These are phyloP conservation scores for Orius laevigatus DNA, from an alignment of 1,140 invertebrate genomes.

Conservation along the genomic window DNA sequence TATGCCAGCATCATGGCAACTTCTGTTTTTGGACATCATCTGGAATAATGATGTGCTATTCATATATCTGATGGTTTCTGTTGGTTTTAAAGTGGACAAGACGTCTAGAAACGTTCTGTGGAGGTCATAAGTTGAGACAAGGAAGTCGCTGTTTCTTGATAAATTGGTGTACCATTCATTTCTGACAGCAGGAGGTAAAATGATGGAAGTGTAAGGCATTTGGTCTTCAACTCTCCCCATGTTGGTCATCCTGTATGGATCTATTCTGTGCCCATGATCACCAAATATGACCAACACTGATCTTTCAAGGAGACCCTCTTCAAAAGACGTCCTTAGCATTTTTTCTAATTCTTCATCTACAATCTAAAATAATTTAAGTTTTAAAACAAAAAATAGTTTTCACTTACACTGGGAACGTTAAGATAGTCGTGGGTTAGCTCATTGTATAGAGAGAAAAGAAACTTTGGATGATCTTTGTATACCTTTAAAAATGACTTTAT, in stretches of 20 bases:
- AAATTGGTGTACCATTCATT: background rate
- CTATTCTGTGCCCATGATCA: background rate
- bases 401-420: no score
- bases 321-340: background rate
- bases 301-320: background rate
- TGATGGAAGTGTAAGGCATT: background rate
- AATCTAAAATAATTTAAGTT: background rate
- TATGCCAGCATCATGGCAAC: no score
- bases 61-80: no score
- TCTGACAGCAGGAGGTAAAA: background rate
- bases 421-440: no score
- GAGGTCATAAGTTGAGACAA: background rate
- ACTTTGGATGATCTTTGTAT: background rate
- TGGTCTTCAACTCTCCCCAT: background rate
- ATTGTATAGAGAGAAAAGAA: no score
- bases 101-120: background rate
- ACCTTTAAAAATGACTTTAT: background rate
- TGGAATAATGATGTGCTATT: no score
- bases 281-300: background rate
- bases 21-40: no score
- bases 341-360: background rate
- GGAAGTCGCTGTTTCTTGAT: background rate
- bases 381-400: background rate
- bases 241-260: background rate
- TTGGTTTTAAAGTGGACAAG: background rate